Conservation (phyloP, 2,113 vertebrate species). For the Salvator merianae region DNA sequence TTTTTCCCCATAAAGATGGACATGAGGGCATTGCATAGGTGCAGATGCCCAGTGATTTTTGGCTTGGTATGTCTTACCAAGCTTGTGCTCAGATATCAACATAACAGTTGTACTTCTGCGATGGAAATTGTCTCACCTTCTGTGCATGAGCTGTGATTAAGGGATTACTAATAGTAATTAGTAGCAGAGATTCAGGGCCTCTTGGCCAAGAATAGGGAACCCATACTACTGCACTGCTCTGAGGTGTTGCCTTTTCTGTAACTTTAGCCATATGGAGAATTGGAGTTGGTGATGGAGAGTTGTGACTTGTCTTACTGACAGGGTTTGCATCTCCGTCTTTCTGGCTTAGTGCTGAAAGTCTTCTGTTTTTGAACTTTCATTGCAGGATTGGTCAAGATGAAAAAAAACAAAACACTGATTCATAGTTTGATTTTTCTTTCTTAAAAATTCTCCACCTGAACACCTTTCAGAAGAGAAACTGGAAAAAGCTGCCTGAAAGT, state of each 20-base stretch:
- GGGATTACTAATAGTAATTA: not conserved
- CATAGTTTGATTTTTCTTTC: conserved; percentile 63
- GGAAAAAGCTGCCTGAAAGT: conserved; percentile 88
- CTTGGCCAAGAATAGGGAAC: not conserved
- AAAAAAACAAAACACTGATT: conserved; percentile 29
- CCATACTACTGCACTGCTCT: conserved; percentile 22
- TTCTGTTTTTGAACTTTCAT: not conserved
- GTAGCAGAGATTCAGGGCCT: not conserved
- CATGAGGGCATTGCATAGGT: conserved; percentile 44
- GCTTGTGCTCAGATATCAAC: not conserved
- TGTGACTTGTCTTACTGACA: conserved; percentile 41
- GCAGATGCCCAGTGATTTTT: conserved; percentile 53
- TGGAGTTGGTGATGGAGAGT: conserved; percentile 31
- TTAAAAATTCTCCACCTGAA: conserved; percentile 63
- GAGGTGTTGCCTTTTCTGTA: conserved; percentile 13
- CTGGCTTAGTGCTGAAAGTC: not conserved
- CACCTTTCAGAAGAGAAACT: conserved; percentile 81
- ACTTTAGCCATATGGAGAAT: not conserved
- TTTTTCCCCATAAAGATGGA: conserved; percentile 39
- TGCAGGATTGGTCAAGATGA: not conserved
- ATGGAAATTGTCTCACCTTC: not conserved
- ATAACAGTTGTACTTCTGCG: not conserved
- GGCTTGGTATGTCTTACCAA: conserved; percentile 49
- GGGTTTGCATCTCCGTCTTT: conserved; percentile 20
- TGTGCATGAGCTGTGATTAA: not conserved